Percentiles rank a stretch among this genome's conserved stretches.
These are phyloP conservation scores for Symphodus melops DNA, from an alignment of 2,113 vertebrate genomes.

Conservation along the genomic window DNA sequence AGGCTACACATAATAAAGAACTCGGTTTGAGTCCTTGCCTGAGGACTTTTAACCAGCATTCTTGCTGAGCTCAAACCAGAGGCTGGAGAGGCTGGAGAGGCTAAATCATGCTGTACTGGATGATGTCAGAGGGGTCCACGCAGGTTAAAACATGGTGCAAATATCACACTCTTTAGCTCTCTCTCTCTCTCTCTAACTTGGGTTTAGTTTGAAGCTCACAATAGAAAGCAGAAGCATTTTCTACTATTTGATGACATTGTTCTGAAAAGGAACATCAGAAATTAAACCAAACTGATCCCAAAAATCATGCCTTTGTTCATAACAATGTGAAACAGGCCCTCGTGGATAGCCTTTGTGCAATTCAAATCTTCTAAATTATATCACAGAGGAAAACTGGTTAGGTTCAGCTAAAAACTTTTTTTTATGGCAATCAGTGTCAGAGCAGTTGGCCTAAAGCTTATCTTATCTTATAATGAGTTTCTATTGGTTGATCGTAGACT, in stretches of 20 bases:
- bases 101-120: constrained; percentile 30
- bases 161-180: constrained; percentile 16
- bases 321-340: not conserved
- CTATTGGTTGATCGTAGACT: constrained; percentile 39
- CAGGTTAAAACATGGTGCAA: constrained; percentile 22
- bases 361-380: too few relatives aligned
- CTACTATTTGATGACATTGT: constrained; percentile 31
- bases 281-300: constrained; percentile 38
- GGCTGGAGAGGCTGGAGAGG: constrained; percentile 27
- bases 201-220: constrained; percentile 28
- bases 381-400: not conserved
- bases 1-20: constrained; percentile 20
- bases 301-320: not conserved
- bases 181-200: constrained; percentile 11
- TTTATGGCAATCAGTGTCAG: constrained; percentile 29
- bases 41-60: constrained; percentile 20
- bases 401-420: constrained; percentile 22
- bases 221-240: constrained; percentile 31
- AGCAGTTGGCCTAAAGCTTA: constrained; percentile 1
- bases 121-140: constrained; percentile 13
- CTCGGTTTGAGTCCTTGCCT: constrained; percentile 10
- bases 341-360: too few relatives aligned
- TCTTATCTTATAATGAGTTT: too few relatives aligned
- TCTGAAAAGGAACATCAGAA: not conserved
- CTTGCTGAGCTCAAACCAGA: constrained; percentile 29